Evolutionary conservation across 1,140 invertebrate genomes (phyloP), one percentile per base, ranked within the genome.

Genomic region (Brevipalpus yothersi): DNA sequence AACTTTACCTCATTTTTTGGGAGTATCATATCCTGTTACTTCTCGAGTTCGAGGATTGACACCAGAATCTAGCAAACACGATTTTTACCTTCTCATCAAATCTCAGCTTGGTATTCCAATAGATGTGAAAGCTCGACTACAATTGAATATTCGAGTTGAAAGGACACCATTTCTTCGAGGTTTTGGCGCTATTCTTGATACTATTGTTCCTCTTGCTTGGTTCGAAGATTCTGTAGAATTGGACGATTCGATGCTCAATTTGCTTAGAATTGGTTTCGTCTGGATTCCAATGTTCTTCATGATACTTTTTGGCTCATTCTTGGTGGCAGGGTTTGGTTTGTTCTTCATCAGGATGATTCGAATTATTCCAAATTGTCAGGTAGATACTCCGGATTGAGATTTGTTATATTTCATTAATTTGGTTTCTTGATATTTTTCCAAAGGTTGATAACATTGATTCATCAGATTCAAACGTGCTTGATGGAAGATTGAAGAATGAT

Each of bases 31-130:
- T 31, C 21, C 23, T 13, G 11, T 55, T 9, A 13, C 13, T 5
- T 9, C 10, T 19, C 21, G 12, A 39, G 23, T 55, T 31, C 13
- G 39, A 31, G 53, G 53, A 31, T 12, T 55, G 23, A 4, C 8
- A 11, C 53, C 53, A 55, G 62, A 56, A 56, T 15, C 12, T 5
- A 13, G 39, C 15, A 55, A 55, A 55, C 53, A 55, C 11, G n/a
- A 23, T 62, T 79, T 90, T 40, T 86, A 76, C 70, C 78, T 90
- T 58, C 84, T 88, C 64, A 76, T 89, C 1, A 84, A 89, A 67
- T 86, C 47, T 51, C n/a, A 51, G 9, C 12, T 51, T 17, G 53
- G 53, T 3, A 21, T 55, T 19, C 53, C 53, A 1, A 23, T 55
- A 10, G 12, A 23, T 12, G 53, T 31, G 12, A 39, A 39, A n/a